Conservation (phyloP, 1,140 invertebrate species). For the Drosophila pseudoananassae region DNA sequence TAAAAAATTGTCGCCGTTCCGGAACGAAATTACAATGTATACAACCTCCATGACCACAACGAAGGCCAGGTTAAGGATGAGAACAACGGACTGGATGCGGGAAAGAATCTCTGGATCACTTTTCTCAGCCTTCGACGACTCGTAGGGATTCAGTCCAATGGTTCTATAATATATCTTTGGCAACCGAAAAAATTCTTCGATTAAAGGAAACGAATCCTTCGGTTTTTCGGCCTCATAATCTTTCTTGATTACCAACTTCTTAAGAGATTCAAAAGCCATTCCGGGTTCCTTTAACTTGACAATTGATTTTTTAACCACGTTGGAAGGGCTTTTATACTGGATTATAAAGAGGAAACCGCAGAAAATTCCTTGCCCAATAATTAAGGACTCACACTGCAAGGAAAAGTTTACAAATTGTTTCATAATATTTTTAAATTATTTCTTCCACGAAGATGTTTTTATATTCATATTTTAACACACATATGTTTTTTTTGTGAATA, state of each 20-base stretch:
- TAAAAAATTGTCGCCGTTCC: constrained; percentile 41
- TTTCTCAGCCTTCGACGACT: not conserved
- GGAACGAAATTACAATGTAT: constrained; percentile 24
- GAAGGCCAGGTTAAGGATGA: constrained; percentile 40
- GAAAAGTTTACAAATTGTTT: too few relatives aligned
- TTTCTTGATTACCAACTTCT: not conserved
- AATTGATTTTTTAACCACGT: not conserved
- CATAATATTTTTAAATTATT: too few relatives aligned
- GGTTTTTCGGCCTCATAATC: not conserved
- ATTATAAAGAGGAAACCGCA: not conserved
- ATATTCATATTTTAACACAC: not conserved
- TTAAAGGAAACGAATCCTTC: not conserved
- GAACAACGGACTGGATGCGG: constrained; percentile 10
- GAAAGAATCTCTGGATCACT: not conserved
- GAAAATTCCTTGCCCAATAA: not conserved
- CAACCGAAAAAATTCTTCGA: constrained; percentile 50
- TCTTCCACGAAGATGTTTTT: not conserved
- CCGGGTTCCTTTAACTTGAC: not conserved
- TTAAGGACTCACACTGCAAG: not conserved
- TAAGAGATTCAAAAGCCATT: constrained; percentile 6
- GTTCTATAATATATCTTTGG: constrained; percentile 40
- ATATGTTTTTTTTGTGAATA: too few relatives aligned
- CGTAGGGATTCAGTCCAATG: constrained; percentile 49
- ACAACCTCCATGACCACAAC: constrained; percentile 21
- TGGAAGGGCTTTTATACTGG: constrained; percentile 19